These are phyloP conservation scores for Cynoglossus semilaevis DNA, from an alignment of 2,113 vertebrate species.

Conservation along the genomic window DNA sequence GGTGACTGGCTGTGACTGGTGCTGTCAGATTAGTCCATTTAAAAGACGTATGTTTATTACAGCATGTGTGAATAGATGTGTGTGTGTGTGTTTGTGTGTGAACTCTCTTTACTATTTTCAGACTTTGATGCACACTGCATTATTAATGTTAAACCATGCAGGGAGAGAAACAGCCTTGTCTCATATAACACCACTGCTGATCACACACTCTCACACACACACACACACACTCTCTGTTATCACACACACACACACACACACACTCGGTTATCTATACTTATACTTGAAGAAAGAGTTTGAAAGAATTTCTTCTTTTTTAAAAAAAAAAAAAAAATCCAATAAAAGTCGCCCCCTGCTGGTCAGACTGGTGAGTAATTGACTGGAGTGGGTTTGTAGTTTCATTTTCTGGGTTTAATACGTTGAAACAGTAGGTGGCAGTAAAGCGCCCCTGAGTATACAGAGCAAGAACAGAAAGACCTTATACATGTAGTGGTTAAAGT, in stretches of 20 bases:
- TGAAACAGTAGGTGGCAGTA: too few species aligned
- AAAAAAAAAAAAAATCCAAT: too few species aligned
- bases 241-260: conserved; percentile 16
- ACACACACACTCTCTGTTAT: conserved; percentile 9
- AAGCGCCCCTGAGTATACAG: too few species aligned
- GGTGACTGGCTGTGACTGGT: conserved; percentile 56
- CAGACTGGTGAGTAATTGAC: too few species aligned
- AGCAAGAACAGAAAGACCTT: too few species aligned
- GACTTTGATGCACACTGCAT: conserved; percentile 36
- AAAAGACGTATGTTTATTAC: conserved; percentile 52
- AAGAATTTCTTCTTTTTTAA: too few species aligned
- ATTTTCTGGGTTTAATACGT: too few species aligned
- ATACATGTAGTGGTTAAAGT: too few species aligned
- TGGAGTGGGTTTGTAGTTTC: too few species aligned
- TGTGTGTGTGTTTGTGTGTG: conserved; percentile 17
- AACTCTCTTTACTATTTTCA: conserved; percentile 55
- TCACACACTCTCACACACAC: conserved; percentile 8
- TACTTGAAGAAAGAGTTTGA: too few species aligned
- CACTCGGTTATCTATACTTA: background rate
- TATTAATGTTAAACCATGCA: conserved; percentile 56
- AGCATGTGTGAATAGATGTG: background rate
- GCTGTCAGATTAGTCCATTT: conserved; percentile 64
- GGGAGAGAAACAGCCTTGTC: conserved; percentile 27
- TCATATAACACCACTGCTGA: conserved; percentile 34
- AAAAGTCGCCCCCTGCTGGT: too few species aligned